Conservation (phyloP, 2,113 vertebrate species). For the Aplodontia rufa region DNA sequence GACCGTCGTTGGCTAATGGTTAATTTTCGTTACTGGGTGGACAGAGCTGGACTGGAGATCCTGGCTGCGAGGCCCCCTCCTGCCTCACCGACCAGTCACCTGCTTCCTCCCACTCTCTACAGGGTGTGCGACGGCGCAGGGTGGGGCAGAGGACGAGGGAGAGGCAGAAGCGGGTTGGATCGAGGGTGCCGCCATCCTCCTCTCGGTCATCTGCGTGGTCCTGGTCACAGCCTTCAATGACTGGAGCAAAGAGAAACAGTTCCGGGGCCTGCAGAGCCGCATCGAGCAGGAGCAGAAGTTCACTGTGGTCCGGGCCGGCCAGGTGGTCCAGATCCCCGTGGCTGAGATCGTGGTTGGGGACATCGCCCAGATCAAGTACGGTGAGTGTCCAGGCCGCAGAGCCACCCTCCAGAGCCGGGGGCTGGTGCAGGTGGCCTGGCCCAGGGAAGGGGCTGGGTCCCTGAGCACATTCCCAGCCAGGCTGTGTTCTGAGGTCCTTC, state of each 20-base stretch:
- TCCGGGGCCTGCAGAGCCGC: constrained; percentile 96
- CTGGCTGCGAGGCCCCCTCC: not conserved
- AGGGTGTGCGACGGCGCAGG: constrained; percentile 90
- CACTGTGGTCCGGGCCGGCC: constrained; percentile 92
- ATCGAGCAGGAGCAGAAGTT: constrained; percentile 99
- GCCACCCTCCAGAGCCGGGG: not conserved
- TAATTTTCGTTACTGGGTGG: not conserved
- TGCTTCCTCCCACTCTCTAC: constrained; percentile 9
- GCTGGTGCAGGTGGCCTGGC: not conserved
- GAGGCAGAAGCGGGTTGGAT: constrained; percentile 98
- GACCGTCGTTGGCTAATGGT: not conserved
- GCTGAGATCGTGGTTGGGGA: constrained; percentile 97
- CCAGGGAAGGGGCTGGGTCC: not conserved
- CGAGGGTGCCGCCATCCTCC: constrained; percentile 96
- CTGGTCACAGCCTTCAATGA: constrained; percentile 99
- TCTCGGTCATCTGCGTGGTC: constrained; percentile 98
- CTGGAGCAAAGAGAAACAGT: constrained; percentile 99
- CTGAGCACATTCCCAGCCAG: not conserved
- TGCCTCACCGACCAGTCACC: fast-evolving
- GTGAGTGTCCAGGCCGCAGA: constrained; percentile 80
- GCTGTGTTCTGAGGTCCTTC: not conserved
- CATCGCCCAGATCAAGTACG: constrained; percentile 98
- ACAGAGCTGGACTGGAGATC: not conserved
- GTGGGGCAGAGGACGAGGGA: constrained; percentile 94
- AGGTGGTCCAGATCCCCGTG: constrained; percentile 97